A percentile compares a stretch with the other conserved stretches of the same genome.
These are phyloP conservation scores for Rhinogobius similis DNA, from an alignment of 2,113 vertebrate species.

Conservation along the genomic window DNA sequence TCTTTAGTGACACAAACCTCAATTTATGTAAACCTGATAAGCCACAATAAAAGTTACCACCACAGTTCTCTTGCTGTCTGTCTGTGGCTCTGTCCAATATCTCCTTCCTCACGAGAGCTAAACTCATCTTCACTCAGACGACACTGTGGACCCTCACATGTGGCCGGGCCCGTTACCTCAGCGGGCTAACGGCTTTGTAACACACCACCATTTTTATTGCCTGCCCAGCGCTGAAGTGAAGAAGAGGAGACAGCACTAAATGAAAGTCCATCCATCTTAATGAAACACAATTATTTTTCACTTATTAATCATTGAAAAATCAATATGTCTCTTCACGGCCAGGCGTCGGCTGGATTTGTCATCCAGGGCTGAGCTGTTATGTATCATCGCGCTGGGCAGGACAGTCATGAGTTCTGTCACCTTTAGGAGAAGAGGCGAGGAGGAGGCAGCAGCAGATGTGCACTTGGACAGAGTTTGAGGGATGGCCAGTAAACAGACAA, in stretches of 20 bases:
- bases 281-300: slow-evolving; percentile 99
- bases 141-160: slow-evolving; percentile 24
- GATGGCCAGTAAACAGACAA: slow-evolving; percentile 27
- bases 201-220: slow-evolving; percentile 93
- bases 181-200: slow-evolving; percentile 88
- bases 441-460: slow-evolving; percentile 22
- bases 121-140: slow-evolving; percentile 54
- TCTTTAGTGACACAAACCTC: slow-evolving; percentile 10
- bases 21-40: slow-evolving; percentile 59
- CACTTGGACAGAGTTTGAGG: slow-evolving; percentile 42
- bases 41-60: slow-evolving; percentile 38
- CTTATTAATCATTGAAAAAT: slow-evolving; percentile 99
- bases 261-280: slow-evolving; percentile 99
- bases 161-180: slow-evolving; percentile 91
- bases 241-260: slow-evolving; percentile 96
- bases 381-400: slow-evolving; percentile 93
- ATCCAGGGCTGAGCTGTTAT: slow-evolving; percentile 89
- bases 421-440: slow-evolving; percentile 77
- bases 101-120: slow-evolving; percentile 60
- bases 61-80: slow-evolving; percentile 36
- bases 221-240: slow-evolving; percentile 91
- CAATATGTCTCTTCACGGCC: slow-evolving; percentile 98
- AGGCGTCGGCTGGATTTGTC: slow-evolving; percentile 95
- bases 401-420: slow-evolving; percentile 97
- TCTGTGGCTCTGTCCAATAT: slow-evolving; percentile 41